These are phyloP conservation scores for Eristalinus aeneus DNA, from an alignment of 2,888 invertebrate species.

Conservation along the genomic window DNA sequence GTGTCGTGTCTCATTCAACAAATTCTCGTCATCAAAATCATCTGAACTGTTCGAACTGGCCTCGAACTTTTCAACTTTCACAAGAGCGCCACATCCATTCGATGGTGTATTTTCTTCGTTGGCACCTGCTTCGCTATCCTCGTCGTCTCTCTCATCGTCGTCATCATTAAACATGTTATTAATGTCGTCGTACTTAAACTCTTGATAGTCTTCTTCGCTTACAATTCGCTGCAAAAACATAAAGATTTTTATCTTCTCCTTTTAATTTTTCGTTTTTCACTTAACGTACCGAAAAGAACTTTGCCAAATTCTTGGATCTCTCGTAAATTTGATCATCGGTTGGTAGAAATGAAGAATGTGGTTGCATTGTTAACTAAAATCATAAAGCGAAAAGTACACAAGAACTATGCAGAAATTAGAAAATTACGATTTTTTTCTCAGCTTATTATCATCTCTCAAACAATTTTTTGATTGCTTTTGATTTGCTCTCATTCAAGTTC, in stretches of 20 bases:
- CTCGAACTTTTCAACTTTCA: conserved; percentile 31
- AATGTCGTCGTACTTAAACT: conserved; percentile 2
- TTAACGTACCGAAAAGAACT: conserved; percentile 73
- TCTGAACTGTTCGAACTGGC: conserved; percentile 12
- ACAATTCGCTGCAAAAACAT: background rate
- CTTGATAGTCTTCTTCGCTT: conserved; percentile 44
- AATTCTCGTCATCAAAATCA: conserved; percentile 66
- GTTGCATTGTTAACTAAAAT: background rate
- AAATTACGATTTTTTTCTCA: background rate
- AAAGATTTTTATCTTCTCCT: background rate
- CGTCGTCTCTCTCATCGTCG: conserved; percentile 57
- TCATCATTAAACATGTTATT: conserved; percentile 1
- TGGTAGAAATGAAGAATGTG: background rate
- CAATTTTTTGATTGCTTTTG: background rate
- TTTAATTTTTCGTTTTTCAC: background rate
- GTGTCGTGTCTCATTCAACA: conserved; percentile 76
- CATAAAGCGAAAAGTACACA: background rate
- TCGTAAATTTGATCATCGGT: conserved; percentile 71
- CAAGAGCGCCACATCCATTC: conserved; percentile 31
- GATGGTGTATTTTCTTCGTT: background rate
- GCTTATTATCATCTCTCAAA: background rate
- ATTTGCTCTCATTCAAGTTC: background rate
- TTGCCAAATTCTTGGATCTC: conserved; percentile 76
- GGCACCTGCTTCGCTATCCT: background rate
- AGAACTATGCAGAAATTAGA: background rate